Conservation (phyloP, 23 tunicate species). For the Botrylloides violaceus region DNA sequence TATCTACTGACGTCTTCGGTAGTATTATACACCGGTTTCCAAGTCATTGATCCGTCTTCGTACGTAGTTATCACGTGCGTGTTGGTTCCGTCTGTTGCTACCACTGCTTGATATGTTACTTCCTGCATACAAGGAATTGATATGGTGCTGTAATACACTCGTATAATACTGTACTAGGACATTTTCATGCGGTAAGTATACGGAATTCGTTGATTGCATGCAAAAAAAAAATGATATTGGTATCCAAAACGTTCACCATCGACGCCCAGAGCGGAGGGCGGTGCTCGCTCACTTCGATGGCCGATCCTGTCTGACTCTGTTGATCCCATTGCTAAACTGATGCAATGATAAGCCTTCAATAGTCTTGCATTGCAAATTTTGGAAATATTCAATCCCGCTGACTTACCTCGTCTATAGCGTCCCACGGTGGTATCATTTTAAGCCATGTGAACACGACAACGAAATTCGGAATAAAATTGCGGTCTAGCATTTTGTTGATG, state of each 20-base stretch:
- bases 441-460: conserved; percentile 66
- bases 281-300: too few relatives aligned
- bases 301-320: too few relatives aligned
- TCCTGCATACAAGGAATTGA: conserved; percentile 22
- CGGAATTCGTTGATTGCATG: too few relatives aligned
- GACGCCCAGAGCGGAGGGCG: too few relatives aligned
- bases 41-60: conserved; percentile 60
- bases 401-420: conserved; percentile 12
- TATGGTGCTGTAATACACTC: too few relatives aligned
- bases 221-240: too few relatives aligned
- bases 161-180: too few relatives aligned
- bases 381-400: conserved; percentile 6
- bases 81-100: conserved; percentile 61
- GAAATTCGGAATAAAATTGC: conserved; percentile 28
- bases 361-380: too few relatives aligned
- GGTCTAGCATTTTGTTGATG: conserved; percentile 13
- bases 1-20: conserved; percentile 42
- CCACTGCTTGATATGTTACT: conserved; percentile 52
- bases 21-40: conserved; percentile 75
- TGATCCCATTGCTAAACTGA: too few relatives aligned
- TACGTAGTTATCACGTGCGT: conserved; percentile 51
- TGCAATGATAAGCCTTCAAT: too few relatives aligned
- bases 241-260: too few relatives aligned
- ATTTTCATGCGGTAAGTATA: too few relatives aligned
- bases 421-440: conserved; percentile 67